Evolutionary conservation across 2,113 vertebrate species (phyloP).

Genomic region (Coreoperca whiteheadi): DNA sequence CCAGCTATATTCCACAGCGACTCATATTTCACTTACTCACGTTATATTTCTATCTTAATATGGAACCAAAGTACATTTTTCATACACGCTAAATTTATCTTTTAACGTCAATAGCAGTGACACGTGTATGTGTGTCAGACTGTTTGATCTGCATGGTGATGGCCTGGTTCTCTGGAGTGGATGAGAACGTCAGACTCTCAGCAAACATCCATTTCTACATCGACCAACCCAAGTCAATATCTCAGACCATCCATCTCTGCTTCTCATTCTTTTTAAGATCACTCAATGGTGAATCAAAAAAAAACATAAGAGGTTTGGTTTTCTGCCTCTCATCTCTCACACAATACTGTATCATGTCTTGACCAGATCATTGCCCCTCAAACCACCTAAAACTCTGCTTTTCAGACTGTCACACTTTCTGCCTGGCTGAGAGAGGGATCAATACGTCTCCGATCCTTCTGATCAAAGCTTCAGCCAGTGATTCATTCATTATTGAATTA

Average conservation of each 20-base stretch:
- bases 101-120: neutral
- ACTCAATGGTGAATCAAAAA: conserved; percentile 32
- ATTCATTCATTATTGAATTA: conserved; percentile 73
- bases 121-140: neutral
- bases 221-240: conserved; percentile 51
- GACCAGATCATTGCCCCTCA: conserved; percentile 7
- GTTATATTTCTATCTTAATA: neutral
- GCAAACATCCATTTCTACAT: conserved; percentile 40
- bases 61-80: neutral
- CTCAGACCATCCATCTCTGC: conserved; percentile 22
- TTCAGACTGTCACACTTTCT: conserved; percentile 33
- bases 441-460: conserved; percentile 53
- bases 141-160: conserved; percentile 44
- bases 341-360: conserved; percentile 2
- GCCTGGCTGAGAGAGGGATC: conserved; percentile 57
- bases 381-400: conserved; percentile 39
- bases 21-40: neutral
- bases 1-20: neutral
- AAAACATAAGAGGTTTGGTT: conserved; percentile 26
- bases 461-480: conserved; percentile 77
- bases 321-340: conserved; percentile 16
- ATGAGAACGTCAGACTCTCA: conserved; percentile 37
- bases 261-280: conserved; percentile 37
- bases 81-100: neutral
- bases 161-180: conserved; percentile 34